Evolutionary conservation across 1,140 invertebrate genomes (phyloP), one percentile per base, ranked within the genome.

Genomic region (Phthorimaea operculella): DNA sequence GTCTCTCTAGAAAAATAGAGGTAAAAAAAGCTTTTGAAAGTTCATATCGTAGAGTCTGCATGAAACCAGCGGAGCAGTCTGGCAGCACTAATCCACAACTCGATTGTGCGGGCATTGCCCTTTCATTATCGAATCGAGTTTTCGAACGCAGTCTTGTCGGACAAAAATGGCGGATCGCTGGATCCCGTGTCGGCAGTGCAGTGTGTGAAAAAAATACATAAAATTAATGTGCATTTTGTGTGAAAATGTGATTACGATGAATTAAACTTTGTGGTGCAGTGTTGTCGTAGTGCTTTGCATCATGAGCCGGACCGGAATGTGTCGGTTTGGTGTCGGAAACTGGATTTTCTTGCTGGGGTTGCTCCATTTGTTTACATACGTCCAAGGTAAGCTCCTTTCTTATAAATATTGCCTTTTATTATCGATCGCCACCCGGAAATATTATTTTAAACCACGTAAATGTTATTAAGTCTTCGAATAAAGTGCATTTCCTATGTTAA

Each of bases 291-390:
- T 77, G 75, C 51, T 54, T 74, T 75, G 49, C 63, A 81, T 59
- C 48, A 84, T 84, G 83, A 81, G 75, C 54, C 81, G 80, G 80
- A 86, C 81, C 76, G 81, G 79, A 66, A 75, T 83, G 70, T 78
- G 72, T 64, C 72, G 70, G 68, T 83, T 83, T 64, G 74, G 75
- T 54, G 66, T 73, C 33, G 76, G 72, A 68, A 79, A 83, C 76
- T 85, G 82, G 83, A 85, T 86, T 72, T 83, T 82, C 67, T 83
- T 83, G 72, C 62, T 80, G 59, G 70, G 64, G 63, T 71, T 66
- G 59, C 55, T 76, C 60, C 73, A 79, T 78, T 86, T 86, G 82
- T 85, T 86, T 86, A 86, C 83, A 79, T 84, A 79, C 60, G 80
- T 63, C 68, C 74, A 83, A 85, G 83, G 83, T 86, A 71, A 76